A percentile compares a stretch with the other conserved stretches of the same genome.
Conservation (phyloP, 2,888 invertebrate genomes). For the Torymus aiolomorphi region DNA sequence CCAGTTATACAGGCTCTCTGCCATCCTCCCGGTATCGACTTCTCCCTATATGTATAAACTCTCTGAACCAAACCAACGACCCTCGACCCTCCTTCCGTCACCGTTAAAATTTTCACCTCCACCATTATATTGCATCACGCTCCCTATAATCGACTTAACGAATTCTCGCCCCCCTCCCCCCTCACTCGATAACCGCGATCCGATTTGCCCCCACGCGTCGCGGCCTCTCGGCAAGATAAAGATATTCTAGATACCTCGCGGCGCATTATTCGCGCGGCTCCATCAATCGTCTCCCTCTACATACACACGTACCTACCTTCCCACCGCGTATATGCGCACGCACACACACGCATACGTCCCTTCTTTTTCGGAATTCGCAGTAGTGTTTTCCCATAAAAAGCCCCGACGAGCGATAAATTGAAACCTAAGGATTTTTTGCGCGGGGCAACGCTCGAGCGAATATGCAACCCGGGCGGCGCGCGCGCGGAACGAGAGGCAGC, state of each 20-base stretch:
- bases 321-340: background rate
- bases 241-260: conserved; percentile 49
- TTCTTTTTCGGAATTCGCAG: conserved; percentile 55
- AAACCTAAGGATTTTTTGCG: conserved; percentile 58
- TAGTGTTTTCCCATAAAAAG: conserved; percentile 57
- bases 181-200: no score
- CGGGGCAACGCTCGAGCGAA: conserved; percentile 58
- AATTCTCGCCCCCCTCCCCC: no score
- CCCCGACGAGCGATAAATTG: conserved; percentile 56
- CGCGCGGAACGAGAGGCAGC: conserved; percentile 10
- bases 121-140: no score
- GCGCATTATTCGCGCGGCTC: conserved; percentile 53
- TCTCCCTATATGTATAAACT: no score
- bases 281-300: conserved; percentile 51
- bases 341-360: conserved; percentile 2
- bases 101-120: no score
- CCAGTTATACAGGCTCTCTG: no score
- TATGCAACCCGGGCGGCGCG: conserved; percentile 48
- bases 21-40: no score
- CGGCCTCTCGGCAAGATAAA: conserved; percentile 39
- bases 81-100: no score
- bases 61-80: no score
- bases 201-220: no score
- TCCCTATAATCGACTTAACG: no score
- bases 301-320: background rate